These are phyloP conservation scores for Brachionus plicatilis DNA, from an alignment of 1,140 invertebrate species.

Conservation along the genomic window DNA sequence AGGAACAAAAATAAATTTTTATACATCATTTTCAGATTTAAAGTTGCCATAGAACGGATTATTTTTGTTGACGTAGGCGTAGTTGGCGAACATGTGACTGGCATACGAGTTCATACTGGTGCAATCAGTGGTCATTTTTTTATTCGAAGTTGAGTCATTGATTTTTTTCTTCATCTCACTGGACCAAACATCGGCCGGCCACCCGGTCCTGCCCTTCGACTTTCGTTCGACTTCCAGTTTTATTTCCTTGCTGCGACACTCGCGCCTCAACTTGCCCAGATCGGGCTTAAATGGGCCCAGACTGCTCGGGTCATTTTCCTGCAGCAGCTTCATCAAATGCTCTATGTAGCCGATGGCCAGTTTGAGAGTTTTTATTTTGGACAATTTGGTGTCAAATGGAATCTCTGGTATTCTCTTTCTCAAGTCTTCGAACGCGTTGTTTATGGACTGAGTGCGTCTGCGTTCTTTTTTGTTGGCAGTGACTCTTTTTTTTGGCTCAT, in stretches of 20 bases:
- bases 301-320: constrained; percentile 56
- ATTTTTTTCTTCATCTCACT: constrained; percentile 33
- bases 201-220: constrained; percentile 14
- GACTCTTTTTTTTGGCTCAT: constrained; percentile 42
- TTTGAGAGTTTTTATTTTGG: constrained; percentile 60
- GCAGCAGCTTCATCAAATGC: constrained; percentile 58
- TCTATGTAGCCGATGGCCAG: constrained; percentile 59
- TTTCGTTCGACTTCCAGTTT: constrained; percentile 40
- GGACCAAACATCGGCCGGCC: constrained; percentile 37
- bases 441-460: constrained; percentile 80
- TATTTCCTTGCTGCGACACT: constrained; percentile 47
- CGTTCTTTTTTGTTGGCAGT: constrained; percentile 83
- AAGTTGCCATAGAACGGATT: background rate
- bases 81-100: background rate
- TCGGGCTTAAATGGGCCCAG: constrained; percentile 60
- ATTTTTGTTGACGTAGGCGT: background rate
- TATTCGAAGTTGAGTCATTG: background rate
- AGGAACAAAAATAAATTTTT: background rate
- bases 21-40: background rate
- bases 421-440: constrained; percentile 83
- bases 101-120: background rate
- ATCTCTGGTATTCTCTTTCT: constrained; percentile 91
- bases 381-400: constrained; percentile 83
- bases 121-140: background rate
- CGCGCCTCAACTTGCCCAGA: constrained; percentile 49